Evolutionary conservation across 2,888 invertebrate species (phyloP).

Genomic region (Tenthredo scrophulariae): DNA sequence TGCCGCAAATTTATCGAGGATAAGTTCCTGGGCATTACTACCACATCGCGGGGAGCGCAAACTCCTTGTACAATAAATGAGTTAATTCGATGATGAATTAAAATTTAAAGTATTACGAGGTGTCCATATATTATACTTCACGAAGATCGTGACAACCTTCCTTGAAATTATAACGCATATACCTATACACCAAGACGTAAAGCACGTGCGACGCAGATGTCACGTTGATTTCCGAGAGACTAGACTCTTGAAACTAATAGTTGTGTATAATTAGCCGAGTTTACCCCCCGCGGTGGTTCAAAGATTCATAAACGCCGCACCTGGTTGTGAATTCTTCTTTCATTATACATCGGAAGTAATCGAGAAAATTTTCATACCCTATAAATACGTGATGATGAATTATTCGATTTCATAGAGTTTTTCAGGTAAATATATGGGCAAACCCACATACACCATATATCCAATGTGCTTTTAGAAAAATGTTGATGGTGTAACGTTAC

Average conservation of each 20-base stretch:
- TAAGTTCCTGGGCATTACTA: no score
- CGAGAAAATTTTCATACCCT: no score
- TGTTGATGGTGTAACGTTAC: neutral
- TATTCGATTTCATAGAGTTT: no score
- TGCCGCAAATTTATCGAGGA: neutral
- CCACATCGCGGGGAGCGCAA: no score
- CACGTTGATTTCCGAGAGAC: constrained; percentile 28
- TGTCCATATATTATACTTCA: no score
- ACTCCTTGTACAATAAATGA: no score
- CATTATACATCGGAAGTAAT: no score
- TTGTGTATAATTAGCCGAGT: constrained; percentile 25
- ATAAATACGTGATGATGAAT: no score
- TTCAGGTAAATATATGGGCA: neutral
- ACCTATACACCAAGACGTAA: neutral
- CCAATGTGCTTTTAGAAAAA: no score
- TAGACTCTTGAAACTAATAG: constrained; percentile 10
- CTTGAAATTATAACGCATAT: neutral
- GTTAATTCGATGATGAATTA: no score
- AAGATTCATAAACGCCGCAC: neutral
- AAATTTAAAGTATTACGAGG: no score
- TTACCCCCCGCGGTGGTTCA: constrained; percentile 6
- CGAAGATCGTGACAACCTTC: neutral
- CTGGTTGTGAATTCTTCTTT: no score
- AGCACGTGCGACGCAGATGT: constrained; percentile 63
- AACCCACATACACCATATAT: neutral